Evolutionary conservation across 1,140 invertebrate genomes (phyloP).

Genomic region (Cotesia typhae): DNA sequence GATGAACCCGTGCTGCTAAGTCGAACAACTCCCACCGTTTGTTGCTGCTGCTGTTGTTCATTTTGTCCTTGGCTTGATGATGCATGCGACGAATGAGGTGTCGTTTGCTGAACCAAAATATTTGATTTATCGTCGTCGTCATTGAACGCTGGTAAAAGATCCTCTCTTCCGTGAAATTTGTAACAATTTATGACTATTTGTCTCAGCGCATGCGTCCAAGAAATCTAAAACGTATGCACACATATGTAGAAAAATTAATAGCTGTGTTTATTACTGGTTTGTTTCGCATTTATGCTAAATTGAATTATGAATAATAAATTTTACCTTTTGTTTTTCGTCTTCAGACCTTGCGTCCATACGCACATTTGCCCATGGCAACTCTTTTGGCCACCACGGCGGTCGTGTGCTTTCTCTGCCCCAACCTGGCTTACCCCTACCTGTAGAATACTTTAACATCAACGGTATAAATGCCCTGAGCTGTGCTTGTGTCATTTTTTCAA

Average conservation of each 20-base stretch:
- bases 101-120: constrained; percentile 58
- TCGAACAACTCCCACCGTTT: constrained; percentile 74
- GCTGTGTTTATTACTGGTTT: background rate
- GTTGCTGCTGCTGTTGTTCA: constrained; percentile 53
- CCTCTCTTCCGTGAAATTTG: constrained; percentile 96
- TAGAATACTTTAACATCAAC: constrained; percentile 97
- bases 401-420: constrained; percentile 96
- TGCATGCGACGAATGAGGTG: constrained; percentile 57
- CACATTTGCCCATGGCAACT: constrained; percentile 97
- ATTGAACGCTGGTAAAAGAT: constrained; percentile 91
- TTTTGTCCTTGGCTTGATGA: constrained; percentile 54
- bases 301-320: background rate
- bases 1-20: constrained; percentile 68
- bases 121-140: constrained; percentile 86
- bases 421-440: constrained; percentile 94
- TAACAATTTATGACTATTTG: constrained; percentile 99
- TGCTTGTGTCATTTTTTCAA: constrained; percentile 99
- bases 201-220: constrained; percentile 96
- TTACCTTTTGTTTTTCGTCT: constrained; percentile 94
- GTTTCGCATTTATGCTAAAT: background rate
- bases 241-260: too few species aligned
- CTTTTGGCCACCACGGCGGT: constrained; percentile 97
- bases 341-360: constrained; percentile 95
- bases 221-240: constrained; percentile 75
- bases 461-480: constrained; percentile 96